Evolutionary conservation across 2,888 invertebrate species (phyloP).

Genomic region (Antheraea assamensis): DNA sequence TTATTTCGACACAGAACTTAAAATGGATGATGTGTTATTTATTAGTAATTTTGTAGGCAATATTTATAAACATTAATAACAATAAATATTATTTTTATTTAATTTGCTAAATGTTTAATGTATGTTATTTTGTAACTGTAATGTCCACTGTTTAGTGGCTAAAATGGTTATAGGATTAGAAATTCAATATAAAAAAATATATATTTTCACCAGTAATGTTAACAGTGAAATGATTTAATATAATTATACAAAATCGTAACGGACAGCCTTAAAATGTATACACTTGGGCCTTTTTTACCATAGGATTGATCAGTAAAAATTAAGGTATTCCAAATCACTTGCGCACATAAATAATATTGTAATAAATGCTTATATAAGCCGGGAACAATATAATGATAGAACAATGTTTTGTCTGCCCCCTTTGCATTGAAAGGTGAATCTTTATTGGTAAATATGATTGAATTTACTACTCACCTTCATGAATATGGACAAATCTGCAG

Average conservation of each 20-base stretch:
- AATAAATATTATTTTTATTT: too few species aligned
- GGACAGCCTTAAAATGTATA: not conserved
- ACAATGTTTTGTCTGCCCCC: conserved; percentile 1
- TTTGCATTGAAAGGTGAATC: not conserved
- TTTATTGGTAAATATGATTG: not conserved
- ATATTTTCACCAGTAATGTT: not conserved
- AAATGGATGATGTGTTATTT: too few species aligned
- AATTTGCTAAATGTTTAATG: too few species aligned
- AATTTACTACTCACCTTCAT: conserved; percentile 87
- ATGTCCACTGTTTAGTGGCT: not conserved
- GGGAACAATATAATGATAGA: too few species aligned
- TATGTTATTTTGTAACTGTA: not conserved
- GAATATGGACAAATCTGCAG: conserved; percentile 99
- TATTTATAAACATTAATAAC: too few species aligned
- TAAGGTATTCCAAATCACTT: not conserved
- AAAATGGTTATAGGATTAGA: not conserved
- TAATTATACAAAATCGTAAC: not conserved
- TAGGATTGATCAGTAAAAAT: not conserved
- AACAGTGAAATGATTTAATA: not conserved
- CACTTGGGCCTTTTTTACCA: not conserved
- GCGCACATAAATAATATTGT: not conserved
- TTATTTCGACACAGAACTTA: too few species aligned
- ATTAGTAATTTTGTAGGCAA: too few species aligned
- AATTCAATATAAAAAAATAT: not conserved
- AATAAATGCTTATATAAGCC: too few species aligned